Conservation (phyloP, 64 coral and sea anemone genomes). For the Montipora efflorescens region DNA sequence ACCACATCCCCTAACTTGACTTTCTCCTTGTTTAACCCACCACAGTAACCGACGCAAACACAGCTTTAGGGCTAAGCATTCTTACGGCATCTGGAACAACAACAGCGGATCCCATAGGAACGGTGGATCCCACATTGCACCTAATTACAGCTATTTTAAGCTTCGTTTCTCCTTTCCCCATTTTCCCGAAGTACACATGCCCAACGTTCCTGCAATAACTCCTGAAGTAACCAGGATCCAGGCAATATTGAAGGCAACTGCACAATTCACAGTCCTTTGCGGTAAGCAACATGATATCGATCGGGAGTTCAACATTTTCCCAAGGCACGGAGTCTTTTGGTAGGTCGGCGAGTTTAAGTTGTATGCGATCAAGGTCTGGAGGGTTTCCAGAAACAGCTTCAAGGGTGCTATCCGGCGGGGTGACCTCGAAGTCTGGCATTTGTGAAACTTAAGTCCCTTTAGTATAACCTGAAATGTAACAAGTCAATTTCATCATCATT, state of each 20-base stretch:
- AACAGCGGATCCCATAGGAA: not conserved
- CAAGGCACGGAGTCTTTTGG: not conserved
- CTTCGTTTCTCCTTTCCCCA: not conserved
- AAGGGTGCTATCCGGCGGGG: not conserved
- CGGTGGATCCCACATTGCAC: not conserved
- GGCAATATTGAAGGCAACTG: not conserved
- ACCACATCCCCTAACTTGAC: slow-evolving; percentile 15
- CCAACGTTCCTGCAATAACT: not conserved
- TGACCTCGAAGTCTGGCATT: too few species aligned
- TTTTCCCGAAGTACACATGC: slow-evolving; percentile 8
- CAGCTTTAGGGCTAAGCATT: not conserved
- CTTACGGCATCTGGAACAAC: not conserved
- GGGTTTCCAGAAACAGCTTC: not conserved
- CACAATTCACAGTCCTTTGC: slow-evolving; percentile 8
- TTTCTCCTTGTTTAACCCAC: not conserved
- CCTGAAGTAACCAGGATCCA: not conserved
- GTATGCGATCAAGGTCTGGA: not conserved
- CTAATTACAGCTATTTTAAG: slow-evolving; percentile 14
- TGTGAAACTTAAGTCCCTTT: too few species aligned
- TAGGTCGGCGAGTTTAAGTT: not conserved
- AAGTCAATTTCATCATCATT: too few species aligned
- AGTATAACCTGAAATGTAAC: too few species aligned
- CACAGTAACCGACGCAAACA: slow-evolving; percentile 11
- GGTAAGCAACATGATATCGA: slow-evolving; percentile 15
- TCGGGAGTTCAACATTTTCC: not conserved